Conservation (phyloP, 2,888 invertebrate genomes). For the Rhodophaea formosa region DNA sequence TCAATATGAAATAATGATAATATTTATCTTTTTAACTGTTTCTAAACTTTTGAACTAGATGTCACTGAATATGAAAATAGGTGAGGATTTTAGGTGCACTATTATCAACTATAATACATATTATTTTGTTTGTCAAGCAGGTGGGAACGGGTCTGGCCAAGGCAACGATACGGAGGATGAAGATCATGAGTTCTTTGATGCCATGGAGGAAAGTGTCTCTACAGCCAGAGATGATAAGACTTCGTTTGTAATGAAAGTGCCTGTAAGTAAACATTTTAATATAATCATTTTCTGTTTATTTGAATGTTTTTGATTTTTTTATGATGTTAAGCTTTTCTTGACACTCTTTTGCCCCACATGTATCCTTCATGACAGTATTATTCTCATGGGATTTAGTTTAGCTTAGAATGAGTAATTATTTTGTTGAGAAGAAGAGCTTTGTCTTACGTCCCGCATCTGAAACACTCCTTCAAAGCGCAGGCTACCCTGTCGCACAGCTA, state of each 20-base stretch:
- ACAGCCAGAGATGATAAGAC: slow-evolving; percentile 68
- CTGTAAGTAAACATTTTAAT: slow-evolving; percentile 54
- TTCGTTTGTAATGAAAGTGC: slow-evolving; percentile 86
- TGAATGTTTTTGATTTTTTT: not conserved
- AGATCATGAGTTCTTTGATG: slow-evolving; percentile 88
- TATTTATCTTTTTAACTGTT: too few species aligned
- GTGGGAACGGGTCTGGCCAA: slow-evolving; percentile 74
- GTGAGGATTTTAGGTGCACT: too few species aligned
- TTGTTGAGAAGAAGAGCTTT: too few species aligned
- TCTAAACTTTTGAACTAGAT: too few species aligned
- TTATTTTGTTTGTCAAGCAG: slow-evolving; percentile 38
- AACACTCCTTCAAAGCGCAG: not conserved
- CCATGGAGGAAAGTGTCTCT: slow-evolving; percentile 78
- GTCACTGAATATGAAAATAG: too few species aligned
- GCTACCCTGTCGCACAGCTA: not conserved
- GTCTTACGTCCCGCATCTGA: not conserved
- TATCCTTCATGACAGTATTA: not conserved
- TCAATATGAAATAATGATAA: too few species aligned
- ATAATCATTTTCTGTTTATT: slow-evolving; percentile 6
- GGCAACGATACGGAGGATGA: slow-evolving; percentile 84
- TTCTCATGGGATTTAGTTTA: not conserved
- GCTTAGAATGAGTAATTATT: not conserved
- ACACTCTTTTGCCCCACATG: not conserved
- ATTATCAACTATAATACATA: not conserved
- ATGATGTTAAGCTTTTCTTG: not conserved